These are phyloP conservation scores for Ochotona princeps DNA, from an alignment of 2,113 vertebrate species.

Conservation along the genomic window DNA sequence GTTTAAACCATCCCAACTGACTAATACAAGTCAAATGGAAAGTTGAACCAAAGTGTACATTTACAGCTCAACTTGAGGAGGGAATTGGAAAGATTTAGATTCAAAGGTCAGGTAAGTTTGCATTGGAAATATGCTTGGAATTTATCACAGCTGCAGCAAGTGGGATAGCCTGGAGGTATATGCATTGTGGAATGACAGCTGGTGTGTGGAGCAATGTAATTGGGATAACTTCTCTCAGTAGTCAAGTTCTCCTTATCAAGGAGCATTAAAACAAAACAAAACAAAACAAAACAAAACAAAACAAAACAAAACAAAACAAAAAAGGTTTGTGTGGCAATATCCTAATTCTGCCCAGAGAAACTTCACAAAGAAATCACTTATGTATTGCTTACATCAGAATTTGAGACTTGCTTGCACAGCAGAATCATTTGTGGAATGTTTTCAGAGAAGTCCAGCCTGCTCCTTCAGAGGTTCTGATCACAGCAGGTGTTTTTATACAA, in stretches of 20 bases:
- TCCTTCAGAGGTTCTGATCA: background rate
- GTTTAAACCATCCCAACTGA: constrained; percentile 67
- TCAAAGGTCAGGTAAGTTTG: constrained; percentile 79
- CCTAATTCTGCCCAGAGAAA: constrained; percentile 68
- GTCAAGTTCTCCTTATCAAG: constrained; percentile 59
- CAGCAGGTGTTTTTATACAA: background rate
- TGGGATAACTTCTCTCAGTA: constrained; percentile 63
- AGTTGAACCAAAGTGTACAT: constrained; percentile 69
- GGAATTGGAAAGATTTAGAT: constrained; percentile 75
- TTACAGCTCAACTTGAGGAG: constrained; percentile 76
- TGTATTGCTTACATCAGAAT: constrained; percentile 41
- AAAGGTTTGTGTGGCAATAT: constrained; percentile 59
- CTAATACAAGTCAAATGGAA: constrained; percentile 79
- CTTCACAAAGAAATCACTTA: constrained; percentile 51
- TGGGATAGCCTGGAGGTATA: constrained; percentile 71
- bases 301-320: too few species aligned
- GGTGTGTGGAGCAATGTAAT: constrained; percentile 56
- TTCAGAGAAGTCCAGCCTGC: background rate
- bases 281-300: too few species aligned
- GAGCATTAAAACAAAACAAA: background rate
- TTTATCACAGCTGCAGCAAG: constrained; percentile 74
- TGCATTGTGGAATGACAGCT: constrained; percentile 57
- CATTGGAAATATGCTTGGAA: constrained; percentile 80
- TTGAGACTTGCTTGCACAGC: background rate
- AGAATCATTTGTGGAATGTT: background rate